These are phyloP conservation scores for Metopolophium dirhodum DNA, from an alignment of 1,140 invertebrate genomes.

Conservation along the genomic window DNA sequence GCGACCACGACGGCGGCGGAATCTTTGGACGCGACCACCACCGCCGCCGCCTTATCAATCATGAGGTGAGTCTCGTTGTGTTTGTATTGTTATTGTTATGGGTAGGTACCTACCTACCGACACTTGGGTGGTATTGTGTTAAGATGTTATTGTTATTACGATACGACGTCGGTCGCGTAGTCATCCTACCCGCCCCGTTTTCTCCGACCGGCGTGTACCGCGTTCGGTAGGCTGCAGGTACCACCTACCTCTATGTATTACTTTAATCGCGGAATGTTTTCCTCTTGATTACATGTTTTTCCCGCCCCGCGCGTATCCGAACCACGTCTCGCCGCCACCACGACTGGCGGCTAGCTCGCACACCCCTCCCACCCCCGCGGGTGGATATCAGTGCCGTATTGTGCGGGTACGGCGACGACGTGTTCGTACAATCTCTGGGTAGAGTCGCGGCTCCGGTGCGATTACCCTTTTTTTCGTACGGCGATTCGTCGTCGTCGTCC, in stretches of 20 bases:
- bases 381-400: neutral
- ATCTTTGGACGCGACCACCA: neutral
- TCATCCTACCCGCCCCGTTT: too few relatives aligned
- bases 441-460: neutral
- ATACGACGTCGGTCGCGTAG: too few relatives aligned
- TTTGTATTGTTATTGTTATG: too few relatives aligned
- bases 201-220: too few relatives aligned
- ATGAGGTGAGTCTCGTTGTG: neutral
- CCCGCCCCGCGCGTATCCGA: neutral
- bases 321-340: neutral
- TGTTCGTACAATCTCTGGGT: neutral
- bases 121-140: too few relatives aligned
- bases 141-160: too few relatives aligned
- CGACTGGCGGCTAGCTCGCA: too few relatives aligned
- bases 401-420: neutral
- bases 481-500: neutral
- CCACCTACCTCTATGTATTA: too few relatives aligned
- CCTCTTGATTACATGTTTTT: neutral
- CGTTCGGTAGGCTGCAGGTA: neutral
- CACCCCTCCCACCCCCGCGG: neutral
- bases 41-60: neutral
- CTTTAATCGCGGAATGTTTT: neutral
- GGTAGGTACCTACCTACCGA: too few relatives aligned
- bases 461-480: neutral
- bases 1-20: neutral